Conservation (phyloP, 2,797 vertebrate genomes). For the Phylloscopus collybita region DNA sequence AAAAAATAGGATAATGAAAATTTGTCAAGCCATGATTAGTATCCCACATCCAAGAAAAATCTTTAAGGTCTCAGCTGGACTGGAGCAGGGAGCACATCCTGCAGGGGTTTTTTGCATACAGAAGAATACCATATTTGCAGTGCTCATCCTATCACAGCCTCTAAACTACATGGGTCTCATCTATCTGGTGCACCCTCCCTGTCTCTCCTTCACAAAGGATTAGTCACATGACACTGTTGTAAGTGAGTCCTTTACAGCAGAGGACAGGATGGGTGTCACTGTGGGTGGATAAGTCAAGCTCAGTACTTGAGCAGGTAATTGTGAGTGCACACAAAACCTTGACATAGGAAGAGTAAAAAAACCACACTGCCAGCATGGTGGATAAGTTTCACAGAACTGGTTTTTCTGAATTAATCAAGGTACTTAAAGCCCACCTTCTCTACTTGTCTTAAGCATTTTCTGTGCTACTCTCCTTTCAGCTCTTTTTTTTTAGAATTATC, state of each 20-base stretch:
- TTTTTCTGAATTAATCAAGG: background rate
- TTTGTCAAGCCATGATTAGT: background rate
- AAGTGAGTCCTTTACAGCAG: background rate
- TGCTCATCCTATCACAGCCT: background rate
- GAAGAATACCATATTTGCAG: background rate
- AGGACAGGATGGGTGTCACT: background rate
- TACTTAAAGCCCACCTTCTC: background rate
- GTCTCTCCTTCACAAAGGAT: background rate
- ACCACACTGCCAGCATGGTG: background rate
- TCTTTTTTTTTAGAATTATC: background rate
- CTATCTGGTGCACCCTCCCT: background rate
- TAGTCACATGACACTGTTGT: background rate
- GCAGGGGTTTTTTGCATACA: fast-evolving
- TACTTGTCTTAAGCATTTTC: background rate
- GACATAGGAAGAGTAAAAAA: background rate
- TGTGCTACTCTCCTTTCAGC: background rate
- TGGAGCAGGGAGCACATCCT: background rate
- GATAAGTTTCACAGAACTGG: background rate
- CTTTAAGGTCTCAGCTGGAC: background rate
- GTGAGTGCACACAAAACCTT: background rate
- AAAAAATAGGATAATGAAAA: background rate
- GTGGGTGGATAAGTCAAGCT: background rate
- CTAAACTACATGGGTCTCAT: background rate
- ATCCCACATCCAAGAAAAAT: background rate
- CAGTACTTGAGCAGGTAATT: background rate